Evolutionary conservation across 2,888 invertebrate species (phyloP).

Genomic region (Caenorhabditis panamensis): DNA sequence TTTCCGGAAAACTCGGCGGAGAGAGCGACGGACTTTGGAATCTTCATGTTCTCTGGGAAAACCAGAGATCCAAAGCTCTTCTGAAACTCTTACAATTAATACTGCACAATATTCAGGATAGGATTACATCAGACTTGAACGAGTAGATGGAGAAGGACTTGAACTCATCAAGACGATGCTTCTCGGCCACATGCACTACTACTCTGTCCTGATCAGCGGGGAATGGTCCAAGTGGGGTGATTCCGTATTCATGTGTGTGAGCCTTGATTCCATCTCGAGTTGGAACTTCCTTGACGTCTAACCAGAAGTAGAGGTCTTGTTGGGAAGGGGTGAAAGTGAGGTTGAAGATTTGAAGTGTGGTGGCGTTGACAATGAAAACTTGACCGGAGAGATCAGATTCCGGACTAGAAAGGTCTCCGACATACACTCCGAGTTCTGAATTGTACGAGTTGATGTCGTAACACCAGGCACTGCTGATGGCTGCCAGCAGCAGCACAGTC

Average conservation of each 20-base stretch:
- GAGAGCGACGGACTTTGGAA: conserved; percentile 75
- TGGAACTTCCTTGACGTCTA: conserved; percentile 72
- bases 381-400: conserved; percentile 69
- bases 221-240: conserved; percentile 75
- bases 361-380: conserved; percentile 80
- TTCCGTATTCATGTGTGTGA: conserved; percentile 77
- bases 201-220: conserved; percentile 73
- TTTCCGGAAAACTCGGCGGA: conserved; percentile 69
- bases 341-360: conserved; percentile 79
- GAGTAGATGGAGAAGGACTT: conserved; percentile 78
- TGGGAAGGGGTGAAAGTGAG: conserved; percentile 79
- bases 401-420: conserved; percentile 71
- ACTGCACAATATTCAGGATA: not conserved
- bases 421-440: conserved; percentile 73
- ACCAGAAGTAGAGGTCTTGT: conserved; percentile 80
- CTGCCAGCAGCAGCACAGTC: conserved; percentile 6
- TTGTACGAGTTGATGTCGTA: conserved; percentile 69
- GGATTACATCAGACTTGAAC: conserved; percentile 42
- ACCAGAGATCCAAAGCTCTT: conserved; percentile 72
- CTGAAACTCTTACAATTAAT: conserved; percentile 62
- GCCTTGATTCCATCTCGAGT: conserved; percentile 76
- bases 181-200: conserved; percentile 77
- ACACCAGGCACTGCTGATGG: conserved; percentile 8
- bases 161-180: conserved; percentile 75
- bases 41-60: conserved; percentile 74